A percentile compares a stretch with the other conserved stretches of the same genome.
Evolutionary conservation across 2,113 vertebrate genomes (phyloP).

Genomic region (Rhagologus leucostigma): DNA sequence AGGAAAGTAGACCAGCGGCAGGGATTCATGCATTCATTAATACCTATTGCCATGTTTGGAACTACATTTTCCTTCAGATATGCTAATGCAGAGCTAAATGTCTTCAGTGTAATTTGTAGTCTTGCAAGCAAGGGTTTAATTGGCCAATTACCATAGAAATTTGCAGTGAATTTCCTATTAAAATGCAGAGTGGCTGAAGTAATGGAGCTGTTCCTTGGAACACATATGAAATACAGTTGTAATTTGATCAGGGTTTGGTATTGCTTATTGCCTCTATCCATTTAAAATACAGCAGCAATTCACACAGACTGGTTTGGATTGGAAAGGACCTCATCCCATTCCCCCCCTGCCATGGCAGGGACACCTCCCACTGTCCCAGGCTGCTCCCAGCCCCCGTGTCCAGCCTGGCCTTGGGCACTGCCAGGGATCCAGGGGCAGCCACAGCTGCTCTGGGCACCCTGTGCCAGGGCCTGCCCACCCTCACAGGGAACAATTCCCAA

Average conservation of each 20-base stretch:
- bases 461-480: not conserved
- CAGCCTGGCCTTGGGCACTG: not conserved
- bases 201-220: not conserved
- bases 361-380: not conserved
- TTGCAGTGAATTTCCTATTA: not conserved
- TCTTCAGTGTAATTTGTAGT: not conserved
- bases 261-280: not conserved
- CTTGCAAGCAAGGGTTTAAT: not conserved
- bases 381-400: not conserved
- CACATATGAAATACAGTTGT: not conserved
- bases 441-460: not conserved
- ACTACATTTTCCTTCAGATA: not conserved
- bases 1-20: not conserved
- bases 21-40: not conserved
- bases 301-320: not conserved
- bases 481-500: not conserved
- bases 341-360: not conserved
- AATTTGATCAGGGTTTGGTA: not conserved
- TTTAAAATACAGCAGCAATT: not conserved
- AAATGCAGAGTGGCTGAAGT: not conserved
- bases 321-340: not conserved
- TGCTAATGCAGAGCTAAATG: not conserved
- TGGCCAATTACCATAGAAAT: constrained; percentile 1
- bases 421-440: not conserved
- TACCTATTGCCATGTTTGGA: not conserved